These are phyloP conservation scores for Eleutherodactylus coqui DNA, from an alignment of 2,797 vertebrate species.

Conservation along the genomic window DNA sequence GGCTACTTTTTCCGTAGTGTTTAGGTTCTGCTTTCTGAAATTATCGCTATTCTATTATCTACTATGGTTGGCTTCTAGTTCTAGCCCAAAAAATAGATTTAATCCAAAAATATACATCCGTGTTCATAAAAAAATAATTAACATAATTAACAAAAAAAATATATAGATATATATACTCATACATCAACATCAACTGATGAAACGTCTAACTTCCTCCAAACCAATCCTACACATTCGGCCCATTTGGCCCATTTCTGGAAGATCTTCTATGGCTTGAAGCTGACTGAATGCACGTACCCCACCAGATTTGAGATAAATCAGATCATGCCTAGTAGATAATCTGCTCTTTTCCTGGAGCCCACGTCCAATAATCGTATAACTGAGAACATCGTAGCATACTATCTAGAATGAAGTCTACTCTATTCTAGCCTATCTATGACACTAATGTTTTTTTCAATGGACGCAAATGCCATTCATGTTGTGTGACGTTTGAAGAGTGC, in stretches of 20 bases:
- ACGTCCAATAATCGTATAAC: neutral
- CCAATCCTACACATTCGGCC: neutral
- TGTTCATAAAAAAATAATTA: neutral
- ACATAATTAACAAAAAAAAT: neutral
- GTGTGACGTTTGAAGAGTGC: neutral
- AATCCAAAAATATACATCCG: neutral
- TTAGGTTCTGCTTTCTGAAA: neutral
- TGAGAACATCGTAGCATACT: neutral
- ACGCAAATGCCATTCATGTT: neutral
- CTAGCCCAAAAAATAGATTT: neutral
- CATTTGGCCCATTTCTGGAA: no score
- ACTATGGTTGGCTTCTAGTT: neutral
- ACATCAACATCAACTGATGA: neutral
- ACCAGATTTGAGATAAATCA: neutral
- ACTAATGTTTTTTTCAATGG: neutral
- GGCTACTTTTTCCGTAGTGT: neutral
- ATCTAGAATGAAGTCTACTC: neutral
- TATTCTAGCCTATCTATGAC: neutral
- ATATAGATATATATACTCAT: neutral
- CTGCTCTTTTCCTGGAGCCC: neutral
- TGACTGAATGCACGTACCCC: neutral
- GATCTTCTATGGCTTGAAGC: neutral
- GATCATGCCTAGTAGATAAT: slow-evolving; percentile 11
- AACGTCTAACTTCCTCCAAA: neutral
- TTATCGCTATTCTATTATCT: neutral